Evolutionary conservation across 37 sponge, comb jelly and placozoan genomes (phyloP).

Genomic region (Cladorhizidae sp.): DNA sequence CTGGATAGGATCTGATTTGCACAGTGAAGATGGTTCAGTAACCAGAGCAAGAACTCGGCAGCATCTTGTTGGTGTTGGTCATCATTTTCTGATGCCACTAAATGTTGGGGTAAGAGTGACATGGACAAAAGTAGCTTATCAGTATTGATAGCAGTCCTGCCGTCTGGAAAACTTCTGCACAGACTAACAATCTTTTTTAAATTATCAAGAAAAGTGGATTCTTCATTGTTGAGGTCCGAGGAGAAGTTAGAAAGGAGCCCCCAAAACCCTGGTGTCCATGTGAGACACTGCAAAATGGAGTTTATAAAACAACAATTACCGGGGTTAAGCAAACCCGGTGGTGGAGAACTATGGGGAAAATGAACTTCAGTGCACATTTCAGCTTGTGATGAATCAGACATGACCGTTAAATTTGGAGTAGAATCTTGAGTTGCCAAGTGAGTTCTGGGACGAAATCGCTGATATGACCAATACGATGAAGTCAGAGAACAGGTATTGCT

Average conservation of each 20-base stretch:
- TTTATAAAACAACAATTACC: slow-evolving; percentile 60
- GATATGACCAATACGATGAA: too few species aligned
- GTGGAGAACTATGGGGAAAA: slow-evolving; percentile 10
- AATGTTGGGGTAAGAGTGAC: slow-evolving; percentile 31
- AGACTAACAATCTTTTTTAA: not conserved
- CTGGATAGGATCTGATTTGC: not conserved
- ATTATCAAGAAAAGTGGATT: not conserved
- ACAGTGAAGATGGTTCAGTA: slow-evolving; percentile 46
- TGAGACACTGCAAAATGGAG: slow-evolving; percentile 42
- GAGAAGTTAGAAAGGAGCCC: slow-evolving; percentile 5
- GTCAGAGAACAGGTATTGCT: too few species aligned
- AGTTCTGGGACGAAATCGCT: too few species aligned
- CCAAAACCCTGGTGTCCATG: slow-evolving; percentile 31
- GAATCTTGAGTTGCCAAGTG: too few species aligned
- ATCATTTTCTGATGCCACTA: slow-evolving; percentile 6
- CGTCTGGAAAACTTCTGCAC: slow-evolving; percentile 10
- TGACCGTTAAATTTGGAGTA: too few species aligned
- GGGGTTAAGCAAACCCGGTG: slow-evolving; percentile 46
- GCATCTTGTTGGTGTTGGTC: slow-evolving; percentile 69
- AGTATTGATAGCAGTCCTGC: not conserved
- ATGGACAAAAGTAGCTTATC: slow-evolving; percentile 16
- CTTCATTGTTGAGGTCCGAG: not conserved
- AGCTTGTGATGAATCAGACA: too few species aligned
- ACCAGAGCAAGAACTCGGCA: slow-evolving; percentile 64
- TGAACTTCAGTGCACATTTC: not conserved